Conservation (phyloP, 2,797 vertebrate genomes). For the Channa striata region DNA sequence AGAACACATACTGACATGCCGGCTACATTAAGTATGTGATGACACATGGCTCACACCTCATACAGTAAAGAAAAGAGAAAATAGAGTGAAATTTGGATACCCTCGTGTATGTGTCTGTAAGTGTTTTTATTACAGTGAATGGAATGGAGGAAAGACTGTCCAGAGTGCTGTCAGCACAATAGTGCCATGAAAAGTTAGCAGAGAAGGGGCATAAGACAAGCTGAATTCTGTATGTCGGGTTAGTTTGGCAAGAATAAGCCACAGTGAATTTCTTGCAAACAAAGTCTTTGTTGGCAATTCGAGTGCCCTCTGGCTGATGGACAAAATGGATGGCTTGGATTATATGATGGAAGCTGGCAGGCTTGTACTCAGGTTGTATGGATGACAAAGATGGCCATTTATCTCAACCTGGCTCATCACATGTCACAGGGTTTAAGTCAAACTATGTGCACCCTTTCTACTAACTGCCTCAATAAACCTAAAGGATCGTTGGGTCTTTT, state of each 20-base stretch:
- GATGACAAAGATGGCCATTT: conserved; percentile 62
- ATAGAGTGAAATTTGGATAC: conserved; percentile 52
- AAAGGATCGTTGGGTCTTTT: conserved; percentile 27
- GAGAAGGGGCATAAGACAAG: conserved; percentile 61
- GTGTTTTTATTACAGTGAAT: conserved; percentile 61
- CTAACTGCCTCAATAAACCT: conserved; percentile 30
- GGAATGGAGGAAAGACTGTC: conserved; percentile 48
- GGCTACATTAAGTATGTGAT: conserved; percentile 66
- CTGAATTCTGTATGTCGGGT: conserved; percentile 26
- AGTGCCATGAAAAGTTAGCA: conserved; percentile 60
- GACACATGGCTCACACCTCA: conserved; percentile 79
- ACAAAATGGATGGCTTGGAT: conserved; percentile 49
- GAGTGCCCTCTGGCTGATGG: conserved; percentile 63
- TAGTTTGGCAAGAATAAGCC: conserved; percentile 25
- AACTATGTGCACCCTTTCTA: conserved; percentile 44
- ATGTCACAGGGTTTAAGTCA: conserved; percentile 28
- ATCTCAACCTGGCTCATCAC: conserved; percentile 43
- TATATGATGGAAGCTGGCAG: conserved; percentile 66
- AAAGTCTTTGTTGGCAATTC: conserved; percentile 46
- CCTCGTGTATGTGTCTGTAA: conserved; percentile 19
- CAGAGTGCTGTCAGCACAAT: conserved; percentile 63
- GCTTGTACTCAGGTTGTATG: conserved; percentile 36
- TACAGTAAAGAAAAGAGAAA: conserved; percentile 33
- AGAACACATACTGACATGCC: conserved; percentile 51
- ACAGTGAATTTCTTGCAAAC: conserved; percentile 42